Evolutionary conservation across 2,113 vertebrate species (phyloP).

Genomic region (Thymallus thymallus): DNA sequence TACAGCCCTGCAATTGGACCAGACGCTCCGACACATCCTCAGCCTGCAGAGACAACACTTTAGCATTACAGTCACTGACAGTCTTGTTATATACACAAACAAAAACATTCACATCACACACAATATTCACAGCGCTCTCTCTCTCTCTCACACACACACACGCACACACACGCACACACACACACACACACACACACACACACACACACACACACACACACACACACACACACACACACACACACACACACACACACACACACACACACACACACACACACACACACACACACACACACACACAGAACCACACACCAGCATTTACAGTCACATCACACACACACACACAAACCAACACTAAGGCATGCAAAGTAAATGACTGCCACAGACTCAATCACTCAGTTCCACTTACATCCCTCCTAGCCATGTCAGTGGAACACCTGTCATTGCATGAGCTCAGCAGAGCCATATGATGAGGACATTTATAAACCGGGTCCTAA

Average conservation of each 20-base stretch:
- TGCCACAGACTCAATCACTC: constrained; percentile 21
- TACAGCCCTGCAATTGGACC: constrained; percentile 73
- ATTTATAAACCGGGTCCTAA: constrained; percentile 59
- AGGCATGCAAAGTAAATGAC: constrained; percentile 26
- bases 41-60: constrained; percentile 48
- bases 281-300: constrained; percentile 11
- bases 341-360: constrained; percentile 11
- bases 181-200: constrained; percentile 9
- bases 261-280: constrained; percentile 1
- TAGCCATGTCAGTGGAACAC: constrained; percentile 49
- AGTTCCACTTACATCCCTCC: constrained; percentile 59
- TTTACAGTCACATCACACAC: not conserved
- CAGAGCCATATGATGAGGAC: constrained; percentile 58
- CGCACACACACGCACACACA: not conserved
- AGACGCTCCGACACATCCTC: constrained; percentile 66
- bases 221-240: constrained; percentile 3
- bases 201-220: constrained; percentile 1
- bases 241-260: constrained; percentile 1
- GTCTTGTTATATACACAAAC: not conserved
- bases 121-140: not conserved
- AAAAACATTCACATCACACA: constrained; percentile 4
- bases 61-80: not conserved
- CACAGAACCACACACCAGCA: too few species aligned
- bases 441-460: constrained; percentile 65
- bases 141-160: constrained; percentile 4